These are phyloP conservation scores for Brachyalestes nurse DNA, from an alignment of 2,797 vertebrate species.

Conservation along the genomic window DNA sequence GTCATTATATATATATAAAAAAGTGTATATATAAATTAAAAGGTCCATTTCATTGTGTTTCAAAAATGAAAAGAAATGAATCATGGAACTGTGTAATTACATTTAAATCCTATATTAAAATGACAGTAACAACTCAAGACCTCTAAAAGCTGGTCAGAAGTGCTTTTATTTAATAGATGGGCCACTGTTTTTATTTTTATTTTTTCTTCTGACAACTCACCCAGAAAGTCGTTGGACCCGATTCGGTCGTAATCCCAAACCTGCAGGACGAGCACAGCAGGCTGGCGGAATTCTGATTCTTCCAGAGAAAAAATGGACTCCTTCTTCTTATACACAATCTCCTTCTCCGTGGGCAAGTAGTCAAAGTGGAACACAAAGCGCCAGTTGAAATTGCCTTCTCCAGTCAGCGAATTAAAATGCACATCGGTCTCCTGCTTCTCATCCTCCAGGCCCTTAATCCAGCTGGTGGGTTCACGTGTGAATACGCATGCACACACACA, in stretches of 20 bases:
- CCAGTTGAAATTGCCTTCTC: slow-evolving; percentile 98
- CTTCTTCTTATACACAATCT: slow-evolving; percentile 87
- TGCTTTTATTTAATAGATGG: background rate
- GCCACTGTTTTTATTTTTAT: too few species aligned
- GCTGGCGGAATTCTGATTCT: slow-evolving; percentile 88
- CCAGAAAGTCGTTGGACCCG: slow-evolving; percentile 90
- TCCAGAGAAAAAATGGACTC: slow-evolving; percentile 91
- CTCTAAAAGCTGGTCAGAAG: too few species aligned
- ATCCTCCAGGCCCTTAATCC: slow-evolving; percentile 92
- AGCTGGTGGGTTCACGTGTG: slow-evolving; percentile 73
- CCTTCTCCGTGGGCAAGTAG: slow-evolving; percentile 92
- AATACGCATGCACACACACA: background rate
- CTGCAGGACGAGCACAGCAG: slow-evolving; percentile 87
- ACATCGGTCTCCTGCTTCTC: slow-evolving; percentile 96
- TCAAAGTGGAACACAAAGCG: slow-evolving; percentile 90
- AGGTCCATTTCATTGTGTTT: too few species aligned
- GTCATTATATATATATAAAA: too few species aligned
- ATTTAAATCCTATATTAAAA: too few species aligned
- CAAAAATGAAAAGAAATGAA: too few species aligned
- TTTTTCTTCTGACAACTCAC: slow-evolving; percentile 69
- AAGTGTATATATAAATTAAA: too few species aligned
- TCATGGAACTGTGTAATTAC: too few species aligned
- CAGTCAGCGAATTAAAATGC: slow-evolving; percentile 94
- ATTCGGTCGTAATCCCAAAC: slow-evolving; percentile 96
- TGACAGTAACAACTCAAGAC: too few species aligned